Conservation (phyloP, 2,113 vertebrate species). For the Triplophysa rosa region DNA sequence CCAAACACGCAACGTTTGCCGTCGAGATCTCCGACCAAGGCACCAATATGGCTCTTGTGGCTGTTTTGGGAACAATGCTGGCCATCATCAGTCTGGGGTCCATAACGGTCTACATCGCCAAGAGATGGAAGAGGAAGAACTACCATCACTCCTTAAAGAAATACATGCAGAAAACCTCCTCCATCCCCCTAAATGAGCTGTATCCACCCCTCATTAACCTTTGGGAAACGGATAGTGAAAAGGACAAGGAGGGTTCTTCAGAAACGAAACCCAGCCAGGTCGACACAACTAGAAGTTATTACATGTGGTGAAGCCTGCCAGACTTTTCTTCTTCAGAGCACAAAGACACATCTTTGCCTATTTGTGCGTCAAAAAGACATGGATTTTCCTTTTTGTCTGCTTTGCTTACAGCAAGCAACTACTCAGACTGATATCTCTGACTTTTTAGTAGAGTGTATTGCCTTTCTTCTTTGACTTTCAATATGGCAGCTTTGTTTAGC, state of each 20-base stretch:
- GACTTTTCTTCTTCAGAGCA: slow-evolving; percentile 67
- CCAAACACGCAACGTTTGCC: slow-evolving; percentile 84
- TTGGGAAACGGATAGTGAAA: slow-evolving; percentile 95
- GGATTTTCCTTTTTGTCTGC: slow-evolving; percentile 76
- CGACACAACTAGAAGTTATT: slow-evolving; percentile 98
- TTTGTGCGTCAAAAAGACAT: slow-evolving; percentile 81
- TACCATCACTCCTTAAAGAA: slow-evolving; percentile 97
- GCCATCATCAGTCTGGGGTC: slow-evolving; percentile 88
- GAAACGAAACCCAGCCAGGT: slow-evolving; percentile 92
- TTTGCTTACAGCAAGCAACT: slow-evolving; percentile 83
- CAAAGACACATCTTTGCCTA: slow-evolving; percentile 78
- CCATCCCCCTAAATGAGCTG: slow-evolving; percentile 94
- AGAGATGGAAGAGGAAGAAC: slow-evolving; percentile 94
- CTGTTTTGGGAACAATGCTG: slow-evolving; percentile 91
- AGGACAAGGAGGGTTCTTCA: slow-evolving; percentile 88
- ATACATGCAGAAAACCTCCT: slow-evolving; percentile 99
- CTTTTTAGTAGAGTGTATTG: slow-evolving; percentile 84
- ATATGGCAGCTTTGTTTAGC: slow-evolving; percentile 79
- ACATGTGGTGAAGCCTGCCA: slow-evolving; percentile 93
- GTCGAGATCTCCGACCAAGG: slow-evolving; percentile 87
- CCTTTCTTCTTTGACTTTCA: slow-evolving; percentile 74
- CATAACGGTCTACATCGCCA: slow-evolving; percentile 83
- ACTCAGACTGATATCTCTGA: slow-evolving; percentile 74
- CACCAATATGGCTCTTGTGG: slow-evolving; percentile 88
- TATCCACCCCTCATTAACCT: slow-evolving; percentile 98